Evolutionary conservation across 2,888 invertebrate genomes (phyloP).

Genomic region (Phoenoteleia sp.): DNA sequence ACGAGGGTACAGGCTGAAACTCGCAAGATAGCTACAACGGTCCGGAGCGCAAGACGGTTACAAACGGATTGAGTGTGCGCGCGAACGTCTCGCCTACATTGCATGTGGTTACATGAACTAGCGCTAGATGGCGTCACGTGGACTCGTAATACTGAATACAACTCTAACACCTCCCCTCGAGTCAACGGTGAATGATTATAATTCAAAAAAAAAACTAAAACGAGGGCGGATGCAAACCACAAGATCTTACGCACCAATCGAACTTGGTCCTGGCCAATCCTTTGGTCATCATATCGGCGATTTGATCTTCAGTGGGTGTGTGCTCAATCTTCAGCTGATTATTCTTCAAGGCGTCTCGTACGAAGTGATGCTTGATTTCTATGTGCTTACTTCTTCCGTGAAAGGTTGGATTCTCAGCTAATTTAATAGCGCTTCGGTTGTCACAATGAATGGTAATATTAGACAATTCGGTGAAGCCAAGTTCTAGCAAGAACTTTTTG

Average conservation of each 20-base stretch:
- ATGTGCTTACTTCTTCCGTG: constrained; percentile 22
- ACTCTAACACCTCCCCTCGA: constrained; percentile 37
- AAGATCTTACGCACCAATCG: background rate
- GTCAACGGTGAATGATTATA: background rate
- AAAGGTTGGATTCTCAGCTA: constrained; percentile 7
- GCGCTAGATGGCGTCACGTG: background rate
- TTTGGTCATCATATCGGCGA: constrained; percentile 28
- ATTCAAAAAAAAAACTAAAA: background rate
- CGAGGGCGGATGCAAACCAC: background rate
- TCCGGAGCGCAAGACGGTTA: background rate
- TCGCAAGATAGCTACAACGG: no score
- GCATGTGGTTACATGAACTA: no score
- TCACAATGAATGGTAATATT: background rate
- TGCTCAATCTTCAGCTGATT: background rate
- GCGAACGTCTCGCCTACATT: no score
- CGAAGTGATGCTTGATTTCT: background rate
- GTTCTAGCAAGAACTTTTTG: background rate
- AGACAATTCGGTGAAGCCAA: background rate
- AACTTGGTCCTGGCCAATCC: background rate
- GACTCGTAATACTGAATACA: background rate
- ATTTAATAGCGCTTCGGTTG: background rate
- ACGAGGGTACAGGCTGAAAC: no score
- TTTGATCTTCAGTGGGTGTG: constrained; percentile 2
- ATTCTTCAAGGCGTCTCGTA: background rate
- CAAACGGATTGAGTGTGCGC: background rate